Conservation (phyloP, 2,888 invertebrate genomes). For the Abrostola tripartita region DNA sequence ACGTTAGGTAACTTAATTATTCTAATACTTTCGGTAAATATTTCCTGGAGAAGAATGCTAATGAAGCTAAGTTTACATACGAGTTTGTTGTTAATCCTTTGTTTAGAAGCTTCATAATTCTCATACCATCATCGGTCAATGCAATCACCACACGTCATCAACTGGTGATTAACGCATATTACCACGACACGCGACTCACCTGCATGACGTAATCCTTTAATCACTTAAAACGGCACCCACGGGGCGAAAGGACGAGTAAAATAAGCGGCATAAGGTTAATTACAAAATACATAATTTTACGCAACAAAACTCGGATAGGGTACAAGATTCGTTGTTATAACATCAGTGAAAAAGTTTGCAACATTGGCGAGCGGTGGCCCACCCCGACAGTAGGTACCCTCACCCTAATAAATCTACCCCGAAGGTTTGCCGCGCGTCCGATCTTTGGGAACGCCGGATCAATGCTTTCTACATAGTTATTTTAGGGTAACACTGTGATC, state of each 20-base stretch:
- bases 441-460: conserved; percentile 69
- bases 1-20: background rate
- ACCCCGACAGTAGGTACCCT: conserved; percentile 55
- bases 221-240: background rate
- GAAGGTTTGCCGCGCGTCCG: conserved; percentile 67
- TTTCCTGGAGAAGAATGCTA: background rate
- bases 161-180: background rate
- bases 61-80: background rate
- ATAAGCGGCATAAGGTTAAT: background rate
- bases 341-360: conserved; percentile 25
- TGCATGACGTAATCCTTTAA: background rate
- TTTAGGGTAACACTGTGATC: conserved; percentile 57
- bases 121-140: background rate
- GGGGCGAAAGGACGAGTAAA: background rate
- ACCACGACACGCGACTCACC: background rate
- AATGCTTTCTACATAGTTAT: conserved; percentile 64
- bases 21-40: background rate
- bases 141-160: background rate
- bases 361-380: conserved; percentile 26
- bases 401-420: conserved; percentile 73
- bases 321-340: conserved; percentile 44
- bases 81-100: background rate
- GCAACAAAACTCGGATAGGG: conserved; percentile 33
- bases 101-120: background rate
- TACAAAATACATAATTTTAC: conserved; percentile 4